A percentile compares a stretch with the other conserved stretches of the same genome.
Conservation (phyloP, 1,140 invertebrate species). For the Probaryconus sp. region DNA sequence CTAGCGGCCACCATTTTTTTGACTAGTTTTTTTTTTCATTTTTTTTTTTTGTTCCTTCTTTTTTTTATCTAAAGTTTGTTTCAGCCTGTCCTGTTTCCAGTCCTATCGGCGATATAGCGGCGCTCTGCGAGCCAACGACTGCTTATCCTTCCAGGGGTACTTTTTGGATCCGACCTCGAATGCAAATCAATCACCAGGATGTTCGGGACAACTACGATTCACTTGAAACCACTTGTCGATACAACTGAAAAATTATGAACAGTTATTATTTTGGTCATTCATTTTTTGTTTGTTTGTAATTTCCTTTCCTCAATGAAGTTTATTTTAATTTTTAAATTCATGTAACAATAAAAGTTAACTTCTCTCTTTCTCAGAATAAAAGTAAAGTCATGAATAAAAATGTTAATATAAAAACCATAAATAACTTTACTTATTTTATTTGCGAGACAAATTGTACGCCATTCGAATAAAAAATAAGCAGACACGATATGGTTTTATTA, state of each 20-base stretch:
- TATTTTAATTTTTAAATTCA: too few species aligned
- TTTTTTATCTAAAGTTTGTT: constrained; percentile 51
- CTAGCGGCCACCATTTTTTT: constrained; percentile 77
- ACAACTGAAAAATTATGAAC: constrained; percentile 82
- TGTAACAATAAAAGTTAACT: too few species aligned
- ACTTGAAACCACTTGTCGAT: constrained; percentile 99
- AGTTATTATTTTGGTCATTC: neutral
- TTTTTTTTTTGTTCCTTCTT: constrained; percentile 34
- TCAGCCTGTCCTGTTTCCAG: constrained; percentile 1
- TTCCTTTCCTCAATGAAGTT: too few species aligned
- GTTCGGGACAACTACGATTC: constrained; percentile 97
- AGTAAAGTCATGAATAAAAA: too few species aligned
- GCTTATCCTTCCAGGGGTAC: constrained; percentile 58
- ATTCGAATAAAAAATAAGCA: too few species aligned
- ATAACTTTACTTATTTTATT: too few species aligned
- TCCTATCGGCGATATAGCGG: constrained; percentile 57
- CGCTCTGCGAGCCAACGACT: constrained; percentile 61
- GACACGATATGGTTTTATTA: too few species aligned
- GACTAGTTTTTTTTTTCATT: constrained; percentile 76
- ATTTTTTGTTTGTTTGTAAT: neutral
- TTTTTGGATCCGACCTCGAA: constrained; percentile 59
- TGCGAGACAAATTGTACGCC: too few species aligned
- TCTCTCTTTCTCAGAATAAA: too few species aligned
- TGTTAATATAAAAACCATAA: too few species aligned
- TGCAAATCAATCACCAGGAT: constrained; percentile 91